These are phyloP conservation scores for Allobates femoralis DNA, from an alignment of 2,797 vertebrate genomes.

Conservation along the genomic window DNA sequence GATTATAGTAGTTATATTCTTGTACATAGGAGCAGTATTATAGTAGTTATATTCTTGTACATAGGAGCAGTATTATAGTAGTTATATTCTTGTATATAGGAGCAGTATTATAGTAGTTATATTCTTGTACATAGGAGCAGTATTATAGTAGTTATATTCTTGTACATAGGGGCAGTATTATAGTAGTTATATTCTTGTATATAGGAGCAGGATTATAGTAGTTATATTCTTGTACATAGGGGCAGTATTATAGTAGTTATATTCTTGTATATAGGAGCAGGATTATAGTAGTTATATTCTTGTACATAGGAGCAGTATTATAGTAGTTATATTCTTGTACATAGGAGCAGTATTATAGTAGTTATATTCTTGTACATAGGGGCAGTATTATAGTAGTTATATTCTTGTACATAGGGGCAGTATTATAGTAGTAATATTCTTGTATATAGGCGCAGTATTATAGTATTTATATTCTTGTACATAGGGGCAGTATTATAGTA, in stretches of 20 bases:
- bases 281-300: slow-evolving; percentile 11
- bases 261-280: slow-evolving; percentile 1
- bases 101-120: slow-evolving; percentile 15
- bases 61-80: neutral
- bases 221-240: slow-evolving; percentile 4
- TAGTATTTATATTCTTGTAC: no score
- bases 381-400: no score
- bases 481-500: slow-evolving; percentile 9
- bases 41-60: no score
- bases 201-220: slow-evolving; percentile 14
- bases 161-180: neutral
- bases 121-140: neutral
- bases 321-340: slow-evolving; percentile 13
- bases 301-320: neutral
- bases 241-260: slow-evolving; percentile 6
- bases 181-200: no score
- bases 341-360: slow-evolving; percentile 7
- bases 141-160: slow-evolving; percentile 11
- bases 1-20: no score
- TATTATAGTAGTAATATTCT: neutral
- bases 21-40: no score
- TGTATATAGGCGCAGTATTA: slow-evolving; percentile 7
- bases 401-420: neutral
- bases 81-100: slow-evolving; percentile 2
- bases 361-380: no score